Percentiles rank a stretch among this genome's conserved stretches.
These are phyloP conservation scores for Tychaedon coryphoeus DNA, from an alignment of 2,113 vertebrate genomes.

Conservation along the genomic window DNA sequence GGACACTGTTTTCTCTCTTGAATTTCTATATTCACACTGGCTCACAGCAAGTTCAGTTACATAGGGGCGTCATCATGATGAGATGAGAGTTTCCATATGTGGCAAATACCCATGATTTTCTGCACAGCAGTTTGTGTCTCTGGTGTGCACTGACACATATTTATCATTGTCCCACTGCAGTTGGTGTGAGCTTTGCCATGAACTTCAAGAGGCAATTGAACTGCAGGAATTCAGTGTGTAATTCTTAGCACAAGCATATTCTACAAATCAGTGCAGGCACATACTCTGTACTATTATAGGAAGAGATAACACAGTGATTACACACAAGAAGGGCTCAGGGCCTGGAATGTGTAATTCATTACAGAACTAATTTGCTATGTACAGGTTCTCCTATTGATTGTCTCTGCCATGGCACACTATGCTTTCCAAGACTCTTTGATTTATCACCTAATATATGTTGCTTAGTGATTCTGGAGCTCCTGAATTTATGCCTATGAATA, in stretches of 20 bases:
- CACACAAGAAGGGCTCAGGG: not conserved
- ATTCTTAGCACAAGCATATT: not conserved
- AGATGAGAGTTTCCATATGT: not conserved
- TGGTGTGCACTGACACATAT: not conserved
- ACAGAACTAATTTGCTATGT: not conserved
- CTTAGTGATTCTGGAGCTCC: not conserved
- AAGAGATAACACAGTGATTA: not conserved
- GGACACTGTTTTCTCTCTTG: not conserved
- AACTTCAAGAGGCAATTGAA: not conserved
- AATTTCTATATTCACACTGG: not conserved
- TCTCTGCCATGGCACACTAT: fast-evolving
- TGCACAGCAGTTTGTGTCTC: not conserved
- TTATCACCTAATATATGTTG: not conserved
- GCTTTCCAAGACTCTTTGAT: not conserved
- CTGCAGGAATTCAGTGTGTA: not conserved
- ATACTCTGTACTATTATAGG: not conserved
- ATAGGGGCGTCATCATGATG: not conserved
- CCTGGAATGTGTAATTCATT: not conserved
- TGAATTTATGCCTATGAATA: not conserved
- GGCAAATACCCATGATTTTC: not conserved
- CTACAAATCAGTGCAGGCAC: not conserved
- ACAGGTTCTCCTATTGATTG: not conserved
- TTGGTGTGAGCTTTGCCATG: not conserved
- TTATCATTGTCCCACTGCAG: not conserved
- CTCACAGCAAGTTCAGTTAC: not conserved